phyloP scores from a whole-genome alignment of 2,797 vertebrate species.

The Tadarida brasiliensis region DNA sequence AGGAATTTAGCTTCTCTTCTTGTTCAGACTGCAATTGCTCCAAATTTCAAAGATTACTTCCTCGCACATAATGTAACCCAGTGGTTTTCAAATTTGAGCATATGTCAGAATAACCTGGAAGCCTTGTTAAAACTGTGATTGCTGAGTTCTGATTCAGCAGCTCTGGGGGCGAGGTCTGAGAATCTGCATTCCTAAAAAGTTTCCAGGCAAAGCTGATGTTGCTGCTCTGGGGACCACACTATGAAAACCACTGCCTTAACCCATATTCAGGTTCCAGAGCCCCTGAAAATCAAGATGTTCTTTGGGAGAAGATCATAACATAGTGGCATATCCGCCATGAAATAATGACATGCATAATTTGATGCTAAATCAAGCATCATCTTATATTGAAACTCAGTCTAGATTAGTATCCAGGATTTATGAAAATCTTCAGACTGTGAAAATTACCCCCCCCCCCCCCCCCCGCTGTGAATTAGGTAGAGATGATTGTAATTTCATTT shows the following conservation, averaged over 20 bases:
- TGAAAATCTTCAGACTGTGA: conserved; percentile 19
- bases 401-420: neutral
- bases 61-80: neutral
- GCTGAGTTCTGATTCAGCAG: neutral
- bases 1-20: neutral
- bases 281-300: conserved; percentile 2
- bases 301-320: conserved; percentile 5
- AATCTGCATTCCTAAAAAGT: neutral
- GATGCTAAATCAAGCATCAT: neutral
- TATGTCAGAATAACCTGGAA: neutral
- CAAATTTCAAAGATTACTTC: neutral
- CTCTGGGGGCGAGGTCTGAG: neutral
- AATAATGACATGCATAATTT: conserved; percentile 1
- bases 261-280: neutral
- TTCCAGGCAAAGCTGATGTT: neutral
- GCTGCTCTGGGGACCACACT: neutral
- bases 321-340: neutral
- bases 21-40: neutral
- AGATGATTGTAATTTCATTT: conserved; percentile 7
- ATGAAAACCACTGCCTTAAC: neutral
- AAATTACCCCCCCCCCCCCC: neutral
- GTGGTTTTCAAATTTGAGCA: neutral
- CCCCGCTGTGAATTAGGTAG: neutral
- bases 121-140: neutral
- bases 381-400: neutral